Evolutionary conservation across 2,797 vertebrate species (phyloP).

Genomic region (Sebastes iracundus): DNA sequence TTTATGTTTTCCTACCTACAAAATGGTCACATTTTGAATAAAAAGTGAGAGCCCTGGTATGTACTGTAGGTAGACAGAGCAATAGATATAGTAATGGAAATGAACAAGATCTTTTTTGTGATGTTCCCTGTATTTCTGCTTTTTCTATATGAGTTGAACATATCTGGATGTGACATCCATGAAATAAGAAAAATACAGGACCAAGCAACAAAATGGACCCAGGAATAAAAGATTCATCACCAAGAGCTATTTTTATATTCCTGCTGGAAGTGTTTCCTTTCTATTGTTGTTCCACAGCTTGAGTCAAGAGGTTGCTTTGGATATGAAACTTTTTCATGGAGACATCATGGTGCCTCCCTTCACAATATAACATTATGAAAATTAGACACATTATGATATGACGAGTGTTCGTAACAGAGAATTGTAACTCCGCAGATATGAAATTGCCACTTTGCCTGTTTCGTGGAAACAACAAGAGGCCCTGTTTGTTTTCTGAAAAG

Average conservation of each 20-base stretch:
- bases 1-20: background rate
- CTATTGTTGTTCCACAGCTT: background rate
- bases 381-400: slow-evolving; percentile 64
- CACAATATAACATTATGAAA: slow-evolving; percentile 59
- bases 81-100: background rate
- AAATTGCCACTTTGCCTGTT: slow-evolving; percentile 70
- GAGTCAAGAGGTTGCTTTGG: slow-evolving; percentile 17
- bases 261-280: background rate
- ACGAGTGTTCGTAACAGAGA: slow-evolving; percentile 65
- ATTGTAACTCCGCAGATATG: slow-evolving; percentile 58
- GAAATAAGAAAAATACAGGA: slow-evolving; percentile 12
- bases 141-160: background rate
- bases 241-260: background rate
- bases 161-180: background rate
- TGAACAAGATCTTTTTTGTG: background rate
- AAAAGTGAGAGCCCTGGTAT: background rate
- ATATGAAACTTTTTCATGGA: background rate
- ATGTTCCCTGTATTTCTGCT: background rate
- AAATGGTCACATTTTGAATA: background rate
- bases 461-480: slow-evolving; percentile 53
- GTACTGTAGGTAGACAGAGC: background rate
- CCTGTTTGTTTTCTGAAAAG: slow-evolving; percentile 56
- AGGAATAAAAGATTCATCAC: background rate
- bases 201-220: background rate
- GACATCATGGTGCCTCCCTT: slow-evolving; percentile 35